Conservation (phyloP, 64 coral and sea anemone species). For the Platygyra sinensis region DNA sequence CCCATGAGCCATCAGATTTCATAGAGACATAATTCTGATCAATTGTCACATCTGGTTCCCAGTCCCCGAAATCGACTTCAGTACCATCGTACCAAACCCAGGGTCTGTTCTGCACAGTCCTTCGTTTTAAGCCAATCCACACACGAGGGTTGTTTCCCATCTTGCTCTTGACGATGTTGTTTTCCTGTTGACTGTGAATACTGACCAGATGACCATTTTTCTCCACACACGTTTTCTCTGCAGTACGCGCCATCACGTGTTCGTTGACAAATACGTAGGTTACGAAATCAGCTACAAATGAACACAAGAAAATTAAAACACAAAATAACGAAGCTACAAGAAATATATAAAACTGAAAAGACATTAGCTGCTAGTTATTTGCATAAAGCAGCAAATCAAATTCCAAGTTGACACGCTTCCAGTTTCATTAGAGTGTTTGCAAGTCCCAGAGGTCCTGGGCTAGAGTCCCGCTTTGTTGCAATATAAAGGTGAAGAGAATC, state of each 20-base stretch:
- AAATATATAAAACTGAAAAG: no score
- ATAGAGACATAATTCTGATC: neutral
- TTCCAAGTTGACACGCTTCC: no score
- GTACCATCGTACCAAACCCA: slow-evolving; percentile 1
- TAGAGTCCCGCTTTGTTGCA: no score
- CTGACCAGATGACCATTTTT: neutral
- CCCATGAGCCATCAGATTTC: neutral
- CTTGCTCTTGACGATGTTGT: neutral
- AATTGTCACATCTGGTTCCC: neutral
- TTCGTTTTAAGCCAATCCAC: slow-evolving; percentile 8
- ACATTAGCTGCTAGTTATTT: no score
- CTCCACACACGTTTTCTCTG: neutral
- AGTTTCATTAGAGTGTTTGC: no score
- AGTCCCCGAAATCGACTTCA: neutral
- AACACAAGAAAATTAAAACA: neutral
- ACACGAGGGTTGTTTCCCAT: neutral
- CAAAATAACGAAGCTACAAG: neutral
- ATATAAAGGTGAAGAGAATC: no score
- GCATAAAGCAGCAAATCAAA: no score
- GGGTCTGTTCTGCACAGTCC: neutral
- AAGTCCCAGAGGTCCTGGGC: no score
- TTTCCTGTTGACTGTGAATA: slow-evolving; percentile 1
- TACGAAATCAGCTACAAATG: neutral
- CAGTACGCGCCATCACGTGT: neutral
- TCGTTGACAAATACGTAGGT: neutral